A percentile compares a stretch with the other conserved stretches of the same genome.
phyloP scores from a whole-genome alignment of 2,113 vertebrate genomes.

The Gymnogyps californianus region DNA sequence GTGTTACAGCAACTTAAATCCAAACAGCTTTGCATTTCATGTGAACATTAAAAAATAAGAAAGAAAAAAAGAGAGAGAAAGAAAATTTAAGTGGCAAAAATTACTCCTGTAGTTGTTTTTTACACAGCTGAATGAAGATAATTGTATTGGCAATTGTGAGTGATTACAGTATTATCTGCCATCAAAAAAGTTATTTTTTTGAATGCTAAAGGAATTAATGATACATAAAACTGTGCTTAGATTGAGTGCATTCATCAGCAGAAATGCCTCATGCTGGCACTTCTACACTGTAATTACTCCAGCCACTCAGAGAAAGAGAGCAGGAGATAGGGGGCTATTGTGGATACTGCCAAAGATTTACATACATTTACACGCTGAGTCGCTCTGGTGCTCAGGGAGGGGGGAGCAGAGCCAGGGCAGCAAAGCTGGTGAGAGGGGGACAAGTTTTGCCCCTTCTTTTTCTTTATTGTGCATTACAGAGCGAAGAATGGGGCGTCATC shows the following conservation, averaged over 20 bases:
- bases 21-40: conserved; percentile 12
- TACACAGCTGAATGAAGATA: conserved; percentile 90
- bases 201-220: conserved; percentile 85
- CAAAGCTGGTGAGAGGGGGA: neutral
- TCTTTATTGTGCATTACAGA: neutral
- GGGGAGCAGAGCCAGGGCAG: neutral
- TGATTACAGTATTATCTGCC: conserved; percentile 93
- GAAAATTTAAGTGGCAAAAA: conserved; percentile 33
- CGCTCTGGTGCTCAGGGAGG: neutral
- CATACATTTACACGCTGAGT: conserved; percentile 70
- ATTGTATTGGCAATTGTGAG: conserved; percentile 86
- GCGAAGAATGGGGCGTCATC: neutral
- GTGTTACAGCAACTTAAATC: neutral
- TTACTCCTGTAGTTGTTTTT: conserved; percentile 59
- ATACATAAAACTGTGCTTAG: conserved; percentile 83
- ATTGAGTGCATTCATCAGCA: conserved; percentile 81
- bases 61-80: neutral
- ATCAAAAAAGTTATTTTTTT: conserved; percentile 83
- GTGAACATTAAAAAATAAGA: conserved; percentile 27
- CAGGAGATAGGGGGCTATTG: conserved; percentile 60
- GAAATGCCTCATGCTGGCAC: conserved; percentile 75
- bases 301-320: conserved; percentile 60
- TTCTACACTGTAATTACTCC: conserved; percentile 80
- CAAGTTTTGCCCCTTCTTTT: neutral
- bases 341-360: conserved; percentile 56